Conservation (phyloP, 2,888 invertebrate genomes). For the Acrocera orbiculus region DNA sequence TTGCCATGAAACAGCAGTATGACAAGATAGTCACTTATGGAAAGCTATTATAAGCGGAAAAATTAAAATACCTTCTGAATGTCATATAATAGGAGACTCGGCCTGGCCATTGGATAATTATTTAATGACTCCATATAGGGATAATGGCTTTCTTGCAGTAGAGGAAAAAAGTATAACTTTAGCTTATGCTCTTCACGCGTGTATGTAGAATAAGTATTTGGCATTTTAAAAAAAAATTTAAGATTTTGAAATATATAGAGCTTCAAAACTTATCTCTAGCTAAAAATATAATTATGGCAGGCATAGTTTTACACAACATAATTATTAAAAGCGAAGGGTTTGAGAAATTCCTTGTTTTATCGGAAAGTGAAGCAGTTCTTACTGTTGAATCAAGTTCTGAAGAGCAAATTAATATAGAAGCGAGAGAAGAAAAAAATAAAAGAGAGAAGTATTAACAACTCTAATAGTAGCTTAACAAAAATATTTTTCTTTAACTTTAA, state of each 20-base stretch:
- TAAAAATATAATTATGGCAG: no score
- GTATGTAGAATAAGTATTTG: neutral
- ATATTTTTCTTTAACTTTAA: no score
- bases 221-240: neutral
- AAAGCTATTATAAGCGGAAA: neutral
- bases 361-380: no score
- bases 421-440: no score
- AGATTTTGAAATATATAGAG: neutral
- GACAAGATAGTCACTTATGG: neutral
- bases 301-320: no score
- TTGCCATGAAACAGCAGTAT: neutral
- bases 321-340: no score
- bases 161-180: neutral
- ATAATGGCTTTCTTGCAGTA: neutral
- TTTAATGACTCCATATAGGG: neutral
- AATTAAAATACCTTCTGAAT: neutral
- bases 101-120: neutral
- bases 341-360: no score
- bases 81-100: neutral
- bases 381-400: no score
- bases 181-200: neutral
- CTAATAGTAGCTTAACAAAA: no score
- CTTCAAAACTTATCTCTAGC: no score
- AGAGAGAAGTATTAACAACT: no score
- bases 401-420: no score